phyloP scores from a whole-genome alignment of 2,888 invertebrate species.

The Heteropelma amictum region DNA sequence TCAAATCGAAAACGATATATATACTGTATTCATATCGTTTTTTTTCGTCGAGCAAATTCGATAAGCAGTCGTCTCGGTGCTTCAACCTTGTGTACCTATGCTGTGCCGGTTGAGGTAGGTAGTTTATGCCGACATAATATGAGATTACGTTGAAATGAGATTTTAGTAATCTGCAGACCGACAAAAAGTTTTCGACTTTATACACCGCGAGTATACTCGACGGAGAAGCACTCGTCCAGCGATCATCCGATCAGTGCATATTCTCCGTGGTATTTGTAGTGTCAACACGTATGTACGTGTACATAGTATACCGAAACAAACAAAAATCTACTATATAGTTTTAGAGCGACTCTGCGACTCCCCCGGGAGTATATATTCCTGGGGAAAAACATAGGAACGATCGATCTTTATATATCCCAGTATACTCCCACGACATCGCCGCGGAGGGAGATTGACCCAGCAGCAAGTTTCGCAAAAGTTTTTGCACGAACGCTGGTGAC shows the following conservation, averaged over 20 bases:
- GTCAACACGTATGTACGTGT: background rate
- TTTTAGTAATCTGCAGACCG: background rate
- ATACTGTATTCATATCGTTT: background rate
- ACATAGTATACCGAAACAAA: too few species aligned
- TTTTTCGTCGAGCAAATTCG: constrained; percentile 3
- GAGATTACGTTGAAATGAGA: background rate
- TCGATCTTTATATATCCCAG: constrained; percentile 55
- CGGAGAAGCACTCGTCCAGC: background rate
- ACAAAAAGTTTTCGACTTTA: background rate
- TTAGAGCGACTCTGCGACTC: constrained; percentile 6
- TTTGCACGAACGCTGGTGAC: constrained; percentile 50
- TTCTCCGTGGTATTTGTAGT: background rate
- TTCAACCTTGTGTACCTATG: background rate
- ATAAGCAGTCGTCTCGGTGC: background rate
- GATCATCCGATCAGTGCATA: too few species aligned
- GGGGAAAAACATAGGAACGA: constrained; percentile 46
- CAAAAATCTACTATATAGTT: too few species aligned
- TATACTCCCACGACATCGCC: constrained; percentile 50
- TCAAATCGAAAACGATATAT: constrained; percentile 2
- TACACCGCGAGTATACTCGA: background rate
- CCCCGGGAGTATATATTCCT: constrained; percentile 30
- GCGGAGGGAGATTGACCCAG: constrained; percentile 51
- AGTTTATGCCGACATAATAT: too few species aligned
- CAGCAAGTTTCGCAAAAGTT: constrained; percentile 53
- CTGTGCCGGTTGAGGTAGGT: background rate